A percentile compares a stretch with the other conserved stretches of the same genome.
phyloP scores from a whole-genome alignment of 37 sponge, comb jelly and placozoan species.

The Amphimedon queenslandica region DNA sequence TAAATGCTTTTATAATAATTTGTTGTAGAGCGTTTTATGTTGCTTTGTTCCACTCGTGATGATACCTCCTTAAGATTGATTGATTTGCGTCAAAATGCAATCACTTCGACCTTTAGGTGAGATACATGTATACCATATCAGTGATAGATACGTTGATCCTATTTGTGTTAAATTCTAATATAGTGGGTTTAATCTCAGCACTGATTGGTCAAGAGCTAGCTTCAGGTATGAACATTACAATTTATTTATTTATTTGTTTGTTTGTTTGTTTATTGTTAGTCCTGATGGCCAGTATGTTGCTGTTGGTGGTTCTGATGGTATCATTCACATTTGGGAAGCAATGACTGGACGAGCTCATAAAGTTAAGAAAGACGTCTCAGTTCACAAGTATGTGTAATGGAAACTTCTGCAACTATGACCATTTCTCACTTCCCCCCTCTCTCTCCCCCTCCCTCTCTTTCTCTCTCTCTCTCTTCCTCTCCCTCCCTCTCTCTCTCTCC shows the following conservation, averaged over 20 bases:
- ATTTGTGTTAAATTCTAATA: not conserved
- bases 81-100: conserved; percentile 83
- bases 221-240: conserved; percentile 41
- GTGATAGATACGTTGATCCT: not conserved
- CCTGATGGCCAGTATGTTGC: conserved; percentile 97
- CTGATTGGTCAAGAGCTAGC: conserved; percentile 66
- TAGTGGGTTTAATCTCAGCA: conserved; percentile 48
- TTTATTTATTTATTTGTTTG: not conserved
- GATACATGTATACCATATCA: not conserved
- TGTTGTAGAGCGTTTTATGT: conserved; percentile 51
- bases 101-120: conserved; percentile 75
- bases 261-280: conserved; percentile 29
- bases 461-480: conserved; percentile 11
- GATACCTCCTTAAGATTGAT: conserved; percentile 78
- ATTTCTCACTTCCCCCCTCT: not conserved
- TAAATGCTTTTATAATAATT: not conserved
- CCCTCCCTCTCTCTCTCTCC: not conserved
- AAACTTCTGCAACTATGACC: not conserved
- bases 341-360: conserved; percentile 37
- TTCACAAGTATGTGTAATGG: not conserved
- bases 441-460: not conserved
- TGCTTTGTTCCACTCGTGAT: conserved; percentile 83
- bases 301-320: conserved; percentile 86
- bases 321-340: conserved; percentile 81
- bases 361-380: conserved; percentile 61